These are phyloP conservation scores for Drosophila maculinotata DNA, from an alignment of 2,888 invertebrate species.

Conservation along the genomic window DNA sequence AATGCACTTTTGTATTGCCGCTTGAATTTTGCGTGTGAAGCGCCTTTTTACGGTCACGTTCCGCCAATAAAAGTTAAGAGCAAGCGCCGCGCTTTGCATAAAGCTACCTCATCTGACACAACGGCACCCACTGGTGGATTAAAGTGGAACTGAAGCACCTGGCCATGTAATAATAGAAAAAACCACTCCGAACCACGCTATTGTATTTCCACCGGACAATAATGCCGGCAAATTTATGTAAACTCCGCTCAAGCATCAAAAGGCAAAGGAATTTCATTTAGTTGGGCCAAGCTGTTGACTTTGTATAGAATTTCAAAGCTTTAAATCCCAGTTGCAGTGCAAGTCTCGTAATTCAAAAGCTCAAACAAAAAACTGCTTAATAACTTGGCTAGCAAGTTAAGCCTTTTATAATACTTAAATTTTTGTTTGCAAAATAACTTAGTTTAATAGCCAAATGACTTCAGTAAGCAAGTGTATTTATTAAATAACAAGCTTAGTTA, in stretches of 20 bases:
- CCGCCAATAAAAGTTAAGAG: conserved; percentile 62
- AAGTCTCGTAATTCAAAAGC: not conserved
- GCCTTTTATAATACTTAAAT: not conserved
- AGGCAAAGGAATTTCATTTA: conserved; percentile 8
- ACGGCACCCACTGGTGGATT: not conserved
- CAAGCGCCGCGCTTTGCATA: conserved; percentile 44
- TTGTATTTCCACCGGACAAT: conserved; percentile 36
- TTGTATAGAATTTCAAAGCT: conserved; percentile 7
- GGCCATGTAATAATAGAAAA: conserved; percentile 19
- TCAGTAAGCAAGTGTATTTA: too few relatives aligned
- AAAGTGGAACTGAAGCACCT: conserved; percentile 38
- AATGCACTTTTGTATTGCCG: conserved; percentile 45
- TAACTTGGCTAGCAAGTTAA: not conserved
- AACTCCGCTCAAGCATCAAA: conserved; percentile 5
- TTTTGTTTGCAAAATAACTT: not conserved
- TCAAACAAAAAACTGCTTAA: not conserved
- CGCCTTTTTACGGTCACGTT: conserved; percentile 72
- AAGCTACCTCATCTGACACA: not conserved
- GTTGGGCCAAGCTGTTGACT: not conserved
- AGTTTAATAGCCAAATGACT: not conserved
- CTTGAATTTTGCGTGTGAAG: conserved; percentile 59
- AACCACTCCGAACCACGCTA: conserved; percentile 12
- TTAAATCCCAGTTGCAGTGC: not conserved
- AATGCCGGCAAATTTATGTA: conserved; percentile 32
- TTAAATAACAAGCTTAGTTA: too few relatives aligned